A percentile compares a stretch with the other conserved stretches of the same genome.
Conservation (phyloP, 2,797 vertebrate species). For the Coracias cyanogaster region DNA sequence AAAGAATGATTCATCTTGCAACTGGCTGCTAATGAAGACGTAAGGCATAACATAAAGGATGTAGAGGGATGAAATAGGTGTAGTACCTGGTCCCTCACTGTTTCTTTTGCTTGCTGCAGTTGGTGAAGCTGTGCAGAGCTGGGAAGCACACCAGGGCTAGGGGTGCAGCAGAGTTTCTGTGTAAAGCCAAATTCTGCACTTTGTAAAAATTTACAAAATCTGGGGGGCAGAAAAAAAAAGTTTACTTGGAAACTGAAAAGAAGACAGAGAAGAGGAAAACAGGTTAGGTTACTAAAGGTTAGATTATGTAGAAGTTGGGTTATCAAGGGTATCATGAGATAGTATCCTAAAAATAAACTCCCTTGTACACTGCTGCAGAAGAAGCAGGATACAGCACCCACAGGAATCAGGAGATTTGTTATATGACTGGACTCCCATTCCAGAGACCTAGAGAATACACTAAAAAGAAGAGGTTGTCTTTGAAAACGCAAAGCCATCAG, state of each 20-base stretch:
- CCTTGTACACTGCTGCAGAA: not conserved
- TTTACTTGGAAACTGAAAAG: not conserved
- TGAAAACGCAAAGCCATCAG: slow-evolving; percentile 9
- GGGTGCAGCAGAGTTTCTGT: not conserved
- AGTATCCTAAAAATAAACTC: not conserved
- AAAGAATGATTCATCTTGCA: not conserved
- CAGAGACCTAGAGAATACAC: fast-evolving
- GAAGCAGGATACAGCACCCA: not conserved
- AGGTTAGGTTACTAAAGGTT: not conserved
- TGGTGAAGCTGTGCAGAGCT: not conserved
- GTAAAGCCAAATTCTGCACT: not conserved
- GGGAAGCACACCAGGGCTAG: not conserved
- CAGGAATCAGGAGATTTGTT: not conserved
- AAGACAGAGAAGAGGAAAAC: not conserved
- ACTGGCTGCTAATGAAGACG: not conserved
- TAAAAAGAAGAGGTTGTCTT: slow-evolving; percentile 25
- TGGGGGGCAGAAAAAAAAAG: not conserved
- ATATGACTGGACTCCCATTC: not conserved
- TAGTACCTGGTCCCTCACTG: not conserved
- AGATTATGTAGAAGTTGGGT: not conserved
- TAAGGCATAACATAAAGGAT: not conserved
- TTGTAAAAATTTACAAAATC: not conserved
- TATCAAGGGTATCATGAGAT: not conserved
- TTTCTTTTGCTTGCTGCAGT: not conserved
- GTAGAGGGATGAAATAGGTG: not conserved